A percentile compares a stretch with the other conserved stretches of the same genome.
phyloP scores from a whole-genome alignment of 1,140 invertebrate genomes.

The Procambarus virginalis region DNA sequence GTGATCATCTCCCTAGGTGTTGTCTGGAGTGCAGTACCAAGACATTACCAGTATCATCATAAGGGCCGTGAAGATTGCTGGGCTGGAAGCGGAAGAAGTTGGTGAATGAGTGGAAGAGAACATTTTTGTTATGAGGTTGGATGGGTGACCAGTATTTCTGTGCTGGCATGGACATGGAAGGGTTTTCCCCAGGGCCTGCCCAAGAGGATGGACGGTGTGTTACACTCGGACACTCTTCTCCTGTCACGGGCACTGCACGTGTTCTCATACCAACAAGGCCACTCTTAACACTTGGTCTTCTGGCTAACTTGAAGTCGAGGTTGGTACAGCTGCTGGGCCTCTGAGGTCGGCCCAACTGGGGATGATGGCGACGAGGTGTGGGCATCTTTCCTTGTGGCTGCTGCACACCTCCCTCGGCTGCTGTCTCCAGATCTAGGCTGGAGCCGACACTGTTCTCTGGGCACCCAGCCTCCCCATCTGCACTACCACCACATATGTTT shows the following conservation, averaged over 20 bases:
- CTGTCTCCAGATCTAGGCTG: not conserved
- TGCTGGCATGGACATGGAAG: no score
- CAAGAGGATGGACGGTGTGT: not conserved
- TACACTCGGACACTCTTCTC: not conserved
- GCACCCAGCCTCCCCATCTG: not conserved
- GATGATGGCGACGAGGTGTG: not conserved
- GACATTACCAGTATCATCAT: constrained; percentile 11
- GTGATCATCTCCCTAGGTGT: no score
- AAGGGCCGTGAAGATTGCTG: not conserved
- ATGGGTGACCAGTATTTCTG: not conserved
- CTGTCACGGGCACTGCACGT: not conserved
- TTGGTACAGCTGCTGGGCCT: not conserved
- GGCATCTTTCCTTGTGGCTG: not conserved
- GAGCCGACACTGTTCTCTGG: not conserved
- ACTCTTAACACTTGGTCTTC: not conserved
- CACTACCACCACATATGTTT: no score
- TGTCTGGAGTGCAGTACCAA: no score
- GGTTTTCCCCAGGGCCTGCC: not conserved
- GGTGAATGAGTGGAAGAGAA: not conserved
- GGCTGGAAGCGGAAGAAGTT: not conserved
- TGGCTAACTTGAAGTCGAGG: not conserved
- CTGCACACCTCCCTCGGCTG: not conserved
- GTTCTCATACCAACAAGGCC: not conserved
- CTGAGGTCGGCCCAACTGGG: not conserved
- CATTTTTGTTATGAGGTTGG: not conserved